Evolutionary conservation across 2,888 invertebrate genomes (phyloP), one percentile per base, ranked within the genome.

Genomic region (Apoda limacodes): DNA sequence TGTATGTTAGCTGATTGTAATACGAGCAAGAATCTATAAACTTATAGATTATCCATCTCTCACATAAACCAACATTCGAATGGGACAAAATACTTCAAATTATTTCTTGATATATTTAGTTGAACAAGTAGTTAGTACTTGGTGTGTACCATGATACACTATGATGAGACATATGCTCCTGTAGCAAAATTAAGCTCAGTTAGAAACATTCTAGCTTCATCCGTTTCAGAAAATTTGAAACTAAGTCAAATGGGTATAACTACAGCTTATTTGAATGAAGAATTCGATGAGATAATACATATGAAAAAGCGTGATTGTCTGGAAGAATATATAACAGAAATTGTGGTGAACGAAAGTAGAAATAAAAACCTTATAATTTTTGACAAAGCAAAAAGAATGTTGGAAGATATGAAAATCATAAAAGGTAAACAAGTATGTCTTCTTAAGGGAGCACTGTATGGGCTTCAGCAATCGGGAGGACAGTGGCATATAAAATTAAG

Each of bases 381-480:
- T 10, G 10, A 22, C 10, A 22, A 22, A n/a, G n/a, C 22, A 5
- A n/a, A 4, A 6, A n/a, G 10, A n/a, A 22, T 22, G 22, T 10
- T 22, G n/a, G 4, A 4, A 22, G 22, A 22, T n/a, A 22, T 22
- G 10, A 22, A 22, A n/a, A n/a, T 9, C n/a, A 22, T 6, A 6
- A 4, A 4, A 22, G n/a, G n/a, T 9, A 10, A 22, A n/a, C 9
- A 22, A n/a, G 22, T 22, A 4, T 22, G 22, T n/a, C n/a, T 4
- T 7, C 22, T 22, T n/a, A 22, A 6, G 5, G 10, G 10, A 22
- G 22, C 22, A 22, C 22, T 22, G 9, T 22, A 22, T n/a, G 22
- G 22, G 4, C 22, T 22, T 4, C 9, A 30, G 9, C 30, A 30
- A 10, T 17, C n/a, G n/a, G n/a, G n/a, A n/a, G n/a, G n/a, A n/a